A percentile compares a stretch with the other conserved stretches of the same genome.
Conservation (phyloP, 2,113 vertebrate species). For the Myocastor coypus region DNA sequence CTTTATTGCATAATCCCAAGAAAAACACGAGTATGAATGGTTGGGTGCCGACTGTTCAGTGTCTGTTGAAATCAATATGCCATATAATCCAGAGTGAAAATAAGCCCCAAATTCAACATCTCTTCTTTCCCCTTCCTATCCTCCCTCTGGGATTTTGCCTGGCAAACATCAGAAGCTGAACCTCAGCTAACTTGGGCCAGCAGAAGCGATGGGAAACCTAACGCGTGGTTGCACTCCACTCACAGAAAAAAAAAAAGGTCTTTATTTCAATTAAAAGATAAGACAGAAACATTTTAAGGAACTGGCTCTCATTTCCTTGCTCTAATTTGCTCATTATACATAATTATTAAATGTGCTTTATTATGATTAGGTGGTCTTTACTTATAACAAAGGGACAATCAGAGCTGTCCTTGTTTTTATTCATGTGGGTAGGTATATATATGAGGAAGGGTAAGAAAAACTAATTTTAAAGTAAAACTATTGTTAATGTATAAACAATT, state of each 20-base stretch:
- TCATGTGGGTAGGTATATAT: slow-evolving; percentile 64
- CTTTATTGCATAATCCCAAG: slow-evolving; percentile 23
- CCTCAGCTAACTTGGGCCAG: slow-evolving; percentile 49
- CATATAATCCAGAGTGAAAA: slow-evolving; percentile 50
- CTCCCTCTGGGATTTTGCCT: not conserved
- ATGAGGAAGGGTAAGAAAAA: not conserved
- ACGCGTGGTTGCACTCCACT: slow-evolving; percentile 63
- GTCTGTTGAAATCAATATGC: slow-evolving; percentile 42
- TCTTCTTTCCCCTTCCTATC: not conserved
- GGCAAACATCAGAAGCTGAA: slow-evolving; percentile 1
- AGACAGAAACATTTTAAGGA: slow-evolving; percentile 83
- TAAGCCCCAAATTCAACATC: not conserved
- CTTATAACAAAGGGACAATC: slow-evolving; percentile 83
- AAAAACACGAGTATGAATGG: slow-evolving; percentile 3
- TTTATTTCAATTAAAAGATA: slow-evolving; percentile 87
- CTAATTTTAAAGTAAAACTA: slow-evolving; percentile 55
- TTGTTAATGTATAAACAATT: slow-evolving; percentile 63
- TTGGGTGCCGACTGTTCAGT: not conserved
- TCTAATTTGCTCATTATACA: slow-evolving; percentile 87
- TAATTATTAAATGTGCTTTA: slow-evolving; percentile 86
- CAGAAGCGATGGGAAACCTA: slow-evolving; percentile 53
- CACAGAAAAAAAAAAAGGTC: slow-evolving; percentile 67
- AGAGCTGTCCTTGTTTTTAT: slow-evolving; percentile 54
- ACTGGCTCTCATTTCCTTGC: slow-evolving; percentile 79
- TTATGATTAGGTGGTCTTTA: slow-evolving; percentile 85